A percentile compares a stretch with the other conserved stretches of the same genome.
Conservation (phyloP, 2,888 invertebrate species). For the Cephus rjabovi region DNA sequence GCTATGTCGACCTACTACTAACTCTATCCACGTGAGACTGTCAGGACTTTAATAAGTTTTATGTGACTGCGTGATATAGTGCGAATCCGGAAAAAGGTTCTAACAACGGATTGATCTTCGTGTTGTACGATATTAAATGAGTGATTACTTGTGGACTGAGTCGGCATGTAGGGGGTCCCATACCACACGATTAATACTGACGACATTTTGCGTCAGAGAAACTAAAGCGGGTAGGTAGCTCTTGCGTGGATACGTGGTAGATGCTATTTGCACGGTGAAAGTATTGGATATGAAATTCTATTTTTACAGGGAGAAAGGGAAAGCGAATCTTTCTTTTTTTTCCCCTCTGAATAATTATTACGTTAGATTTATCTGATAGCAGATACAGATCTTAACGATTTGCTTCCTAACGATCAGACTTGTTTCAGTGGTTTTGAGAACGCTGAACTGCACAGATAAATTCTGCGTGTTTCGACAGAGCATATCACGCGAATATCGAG, state of each 20-base stretch:
- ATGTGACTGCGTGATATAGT: background rate
- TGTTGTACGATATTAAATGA: background rate
- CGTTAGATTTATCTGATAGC: background rate
- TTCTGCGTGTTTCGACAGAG: background rate
- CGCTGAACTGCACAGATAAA: background rate
- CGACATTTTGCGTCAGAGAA: slow-evolving; percentile 1
- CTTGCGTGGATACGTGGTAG: background rate
- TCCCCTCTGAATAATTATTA: background rate
- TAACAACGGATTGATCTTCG: slow-evolving; percentile 1
- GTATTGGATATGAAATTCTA: background rate
- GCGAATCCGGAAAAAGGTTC: background rate
- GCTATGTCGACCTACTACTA: background rate
- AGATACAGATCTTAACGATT: background rate
- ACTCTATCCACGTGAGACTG: background rate
- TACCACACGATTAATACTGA: background rate
- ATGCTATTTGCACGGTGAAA: background rate
- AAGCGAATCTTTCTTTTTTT: background rate
- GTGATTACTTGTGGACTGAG: slow-evolving; percentile 3
- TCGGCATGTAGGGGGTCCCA: slow-evolving; percentile 3
- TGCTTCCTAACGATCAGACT: background rate
- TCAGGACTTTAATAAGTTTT: background rate
- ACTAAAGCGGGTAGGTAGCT: background rate
- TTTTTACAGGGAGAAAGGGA: background rate
- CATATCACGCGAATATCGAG: background rate
- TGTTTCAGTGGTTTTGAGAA: background rate